These are phyloP conservation scores for Tragelaphus strepsiceros DNA, from an alignment of 2,113 vertebrate species.

Conservation along the genomic window DNA sequence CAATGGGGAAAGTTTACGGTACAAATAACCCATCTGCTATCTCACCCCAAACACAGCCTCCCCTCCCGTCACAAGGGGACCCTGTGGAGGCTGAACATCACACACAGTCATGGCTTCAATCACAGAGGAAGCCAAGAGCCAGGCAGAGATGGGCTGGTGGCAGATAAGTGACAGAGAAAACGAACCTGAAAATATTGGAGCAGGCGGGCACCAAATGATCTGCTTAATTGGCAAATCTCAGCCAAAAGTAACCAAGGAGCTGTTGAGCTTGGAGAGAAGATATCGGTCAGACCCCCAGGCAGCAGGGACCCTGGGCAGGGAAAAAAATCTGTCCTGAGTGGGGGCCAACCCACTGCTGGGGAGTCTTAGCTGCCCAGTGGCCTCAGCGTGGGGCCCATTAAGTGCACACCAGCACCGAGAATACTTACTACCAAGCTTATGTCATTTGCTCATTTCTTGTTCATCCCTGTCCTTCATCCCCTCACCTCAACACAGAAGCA, in stretches of 20 bases:
- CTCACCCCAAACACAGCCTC: constrained; percentile 21
- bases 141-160: constrained; percentile 38
- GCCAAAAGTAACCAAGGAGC: not conserved
- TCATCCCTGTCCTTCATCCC: not conserved
- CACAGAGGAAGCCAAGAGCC: not conserved
- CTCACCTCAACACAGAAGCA: not conserved
- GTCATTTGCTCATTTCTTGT: not conserved
- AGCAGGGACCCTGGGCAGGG: not conserved
- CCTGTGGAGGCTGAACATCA: not conserved
- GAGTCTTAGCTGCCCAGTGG: not conserved
- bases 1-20: constrained; percentile 10
- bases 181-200: constrained; percentile 30
- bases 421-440: not conserved
- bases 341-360: no score
- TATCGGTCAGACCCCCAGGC: not conserved
- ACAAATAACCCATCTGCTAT: constrained; percentile 52
- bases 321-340: not conserved
- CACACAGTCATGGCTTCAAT: not conserved
- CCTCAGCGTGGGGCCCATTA: not conserved
- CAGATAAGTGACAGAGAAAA: constrained; percentile 63
- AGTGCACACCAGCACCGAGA: not conserved
- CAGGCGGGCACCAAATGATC: not conserved
- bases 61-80: not conserved
- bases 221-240: not conserved
- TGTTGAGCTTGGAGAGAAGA: not conserved